Evolutionary conservation across 2,888 invertebrate species (phyloP).

Genomic region (Cheilosia soror): DNA sequence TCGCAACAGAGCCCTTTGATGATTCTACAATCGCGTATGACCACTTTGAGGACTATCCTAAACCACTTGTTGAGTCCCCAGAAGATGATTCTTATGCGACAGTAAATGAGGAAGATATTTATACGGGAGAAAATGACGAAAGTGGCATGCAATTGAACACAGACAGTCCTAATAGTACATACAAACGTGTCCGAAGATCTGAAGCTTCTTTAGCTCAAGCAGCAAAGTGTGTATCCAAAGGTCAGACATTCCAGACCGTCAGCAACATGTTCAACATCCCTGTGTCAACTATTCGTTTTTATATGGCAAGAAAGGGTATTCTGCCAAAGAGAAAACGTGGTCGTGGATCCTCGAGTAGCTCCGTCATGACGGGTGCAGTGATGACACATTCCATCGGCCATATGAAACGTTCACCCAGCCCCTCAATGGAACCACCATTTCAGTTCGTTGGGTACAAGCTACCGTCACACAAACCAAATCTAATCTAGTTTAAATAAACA

Average conservation of each 20-base stretch:
- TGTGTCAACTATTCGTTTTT: constrained; percentile 93
- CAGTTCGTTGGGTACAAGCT: constrained; percentile 91
- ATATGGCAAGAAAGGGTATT: constrained; percentile 94
- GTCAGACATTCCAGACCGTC: constrained; percentile 94
- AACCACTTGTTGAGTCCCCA: constrained; percentile 45
- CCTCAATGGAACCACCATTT: constrained; percentile 88
- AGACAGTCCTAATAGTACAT: constrained; percentile 78
- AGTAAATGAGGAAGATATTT: constrained; percentile 81
- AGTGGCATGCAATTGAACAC: constrained; percentile 68
- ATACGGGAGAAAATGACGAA: constrained; percentile 79
- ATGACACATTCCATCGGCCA: constrained; percentile 79
- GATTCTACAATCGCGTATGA: constrained; percentile 81
- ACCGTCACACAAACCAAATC: constrained; percentile 84
- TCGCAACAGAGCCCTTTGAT: constrained; percentile 79
- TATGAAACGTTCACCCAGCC: constrained; percentile 85
- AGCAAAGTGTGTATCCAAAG: constrained; percentile 93
- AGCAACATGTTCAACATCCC: constrained; percentile 95
- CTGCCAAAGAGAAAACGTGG: constrained; percentile 91
- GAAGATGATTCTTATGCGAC: constrained; percentile 78
- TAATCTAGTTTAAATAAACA: constrained; percentile 75
- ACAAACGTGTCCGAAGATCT: constrained; percentile 88
- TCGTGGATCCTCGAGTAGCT: constrained; percentile 85
- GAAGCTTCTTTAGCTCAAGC: constrained; percentile 91
- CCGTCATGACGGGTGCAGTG: constrained; percentile 74
- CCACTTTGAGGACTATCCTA: constrained; percentile 79